Evolutionary conservation across 2,888 invertebrate genomes (phyloP).

Genomic region (Troilus luridus): DNA sequence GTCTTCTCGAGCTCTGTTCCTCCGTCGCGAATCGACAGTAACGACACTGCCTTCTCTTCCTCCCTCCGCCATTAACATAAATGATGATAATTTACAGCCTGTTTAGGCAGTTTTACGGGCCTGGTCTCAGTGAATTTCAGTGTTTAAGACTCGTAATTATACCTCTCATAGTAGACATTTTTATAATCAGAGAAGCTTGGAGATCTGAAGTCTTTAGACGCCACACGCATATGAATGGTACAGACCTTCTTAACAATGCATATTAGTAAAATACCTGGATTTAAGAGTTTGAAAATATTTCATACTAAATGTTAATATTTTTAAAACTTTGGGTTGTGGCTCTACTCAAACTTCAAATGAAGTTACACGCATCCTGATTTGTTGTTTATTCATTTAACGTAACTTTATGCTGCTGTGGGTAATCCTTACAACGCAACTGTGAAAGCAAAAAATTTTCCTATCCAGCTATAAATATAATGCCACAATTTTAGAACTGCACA

Average conservation of each 20-base stretch:
- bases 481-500: no score
- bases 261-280: neutral
- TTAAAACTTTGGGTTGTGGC: no score
- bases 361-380: no score
- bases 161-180: neutral
- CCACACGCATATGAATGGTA: neutral
- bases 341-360: no score
- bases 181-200: neutral
- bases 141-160: conserved; percentile 34
- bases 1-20: neutral
- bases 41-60: neutral
- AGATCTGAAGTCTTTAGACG: neutral
- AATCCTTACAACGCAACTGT: no score
- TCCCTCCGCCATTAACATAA: neutral
- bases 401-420: no score
- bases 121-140: neutral
- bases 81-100: conserved; percentile 20
- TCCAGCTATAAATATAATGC: no score
- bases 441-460: no score
- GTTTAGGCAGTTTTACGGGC: conserved; percentile 20
- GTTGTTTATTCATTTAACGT: no score
- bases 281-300: neutral
- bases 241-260: neutral
- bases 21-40: conserved; percentile 14
- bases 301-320: neutral